Conservation (phyloP, 2,888 invertebrate genomes). For the Aleiodes alternator region DNA sequence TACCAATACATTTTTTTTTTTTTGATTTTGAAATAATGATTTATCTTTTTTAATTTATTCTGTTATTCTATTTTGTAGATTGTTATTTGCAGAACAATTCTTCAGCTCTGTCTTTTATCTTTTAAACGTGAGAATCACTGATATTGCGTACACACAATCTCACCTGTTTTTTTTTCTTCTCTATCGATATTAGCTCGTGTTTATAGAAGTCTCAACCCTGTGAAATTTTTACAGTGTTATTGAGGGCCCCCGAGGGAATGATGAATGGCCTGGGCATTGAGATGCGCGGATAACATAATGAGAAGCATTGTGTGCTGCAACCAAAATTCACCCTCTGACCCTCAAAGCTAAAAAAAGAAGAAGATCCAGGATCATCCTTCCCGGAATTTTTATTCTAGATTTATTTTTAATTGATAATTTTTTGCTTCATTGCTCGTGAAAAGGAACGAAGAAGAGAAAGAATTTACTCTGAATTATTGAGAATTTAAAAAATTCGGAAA, state of each 20-base stretch:
- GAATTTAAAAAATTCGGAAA: not conserved
- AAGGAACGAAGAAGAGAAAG: slow-evolving; percentile 4
- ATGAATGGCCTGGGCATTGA: slow-evolving; percentile 68
- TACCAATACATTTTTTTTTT: slow-evolving; percentile 4
- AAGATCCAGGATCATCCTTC: slow-evolving; percentile 25
- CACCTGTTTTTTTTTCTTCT: too few species aligned
- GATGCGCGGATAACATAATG: slow-evolving; percentile 73
- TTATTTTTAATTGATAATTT: slow-evolving; percentile 40
- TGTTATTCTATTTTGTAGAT: not conserved
- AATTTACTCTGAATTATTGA: slow-evolving; percentile 31
- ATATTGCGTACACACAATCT: too few species aligned
- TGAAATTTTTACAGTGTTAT: not conserved
- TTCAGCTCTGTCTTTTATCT: not conserved
- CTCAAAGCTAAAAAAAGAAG: not conserved
- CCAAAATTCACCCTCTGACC: slow-evolving; percentile 27
- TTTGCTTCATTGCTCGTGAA: slow-evolving; percentile 42
- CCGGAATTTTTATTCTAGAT: slow-evolving; percentile 8
- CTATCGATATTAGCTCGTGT: not conserved
- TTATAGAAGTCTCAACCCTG: not conserved
- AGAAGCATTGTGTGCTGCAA: slow-evolving; percentile 67
- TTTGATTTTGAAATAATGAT: slow-evolving; percentile 24
- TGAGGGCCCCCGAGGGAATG: slow-evolving; percentile 59
- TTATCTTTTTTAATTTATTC: slow-evolving; percentile 26
- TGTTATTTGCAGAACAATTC: slow-evolving; percentile 1
- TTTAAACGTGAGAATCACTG: too few species aligned